phyloP scores from a whole-genome alignment of 2,113 vertebrate species.

The Grammomys dolichurus region DNA sequence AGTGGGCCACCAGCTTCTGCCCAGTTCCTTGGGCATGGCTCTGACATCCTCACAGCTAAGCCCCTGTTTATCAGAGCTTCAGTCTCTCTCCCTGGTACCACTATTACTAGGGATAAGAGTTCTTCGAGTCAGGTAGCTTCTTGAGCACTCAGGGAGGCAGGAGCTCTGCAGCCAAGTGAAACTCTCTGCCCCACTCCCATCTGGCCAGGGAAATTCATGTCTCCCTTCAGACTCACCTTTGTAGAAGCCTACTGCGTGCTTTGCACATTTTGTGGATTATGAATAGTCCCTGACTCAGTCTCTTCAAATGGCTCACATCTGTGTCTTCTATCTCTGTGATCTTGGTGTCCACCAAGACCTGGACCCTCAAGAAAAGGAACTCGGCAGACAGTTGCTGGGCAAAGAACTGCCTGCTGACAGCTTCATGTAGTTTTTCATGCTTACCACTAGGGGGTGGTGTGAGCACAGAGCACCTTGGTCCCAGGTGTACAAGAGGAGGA shows the following conservation, averaged over 20 bases:
- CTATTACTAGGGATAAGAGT: neutral
- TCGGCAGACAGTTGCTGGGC: neutral
- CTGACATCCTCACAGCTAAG: neutral
- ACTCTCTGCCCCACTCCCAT: too few relatives aligned
- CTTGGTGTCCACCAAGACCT: neutral
- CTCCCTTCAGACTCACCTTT: neutral
- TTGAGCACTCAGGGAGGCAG: neutral
- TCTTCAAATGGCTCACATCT: too few relatives aligned
- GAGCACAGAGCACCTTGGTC: neutral
- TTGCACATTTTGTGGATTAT: fast-evolving
- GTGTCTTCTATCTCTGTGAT: neutral
- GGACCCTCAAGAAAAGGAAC: neutral
- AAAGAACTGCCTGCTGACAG: neutral
- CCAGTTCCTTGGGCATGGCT: neutral
- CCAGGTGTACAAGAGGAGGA: too few relatives aligned
- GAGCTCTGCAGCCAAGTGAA: neutral
- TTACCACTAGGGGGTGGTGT: neutral
- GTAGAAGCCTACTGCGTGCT: fast-evolving
- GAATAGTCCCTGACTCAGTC: neutral
- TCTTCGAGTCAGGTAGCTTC: too few relatives aligned
- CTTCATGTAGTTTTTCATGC: neutral
- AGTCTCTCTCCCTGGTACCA: neutral
- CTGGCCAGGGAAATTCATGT: neutral
- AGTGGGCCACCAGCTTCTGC: neutral
- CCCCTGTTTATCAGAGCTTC: neutral